Evolutionary conservation across 2,888 invertebrate species (phyloP).

Genomic region (Polymixis lichenea): DNA sequence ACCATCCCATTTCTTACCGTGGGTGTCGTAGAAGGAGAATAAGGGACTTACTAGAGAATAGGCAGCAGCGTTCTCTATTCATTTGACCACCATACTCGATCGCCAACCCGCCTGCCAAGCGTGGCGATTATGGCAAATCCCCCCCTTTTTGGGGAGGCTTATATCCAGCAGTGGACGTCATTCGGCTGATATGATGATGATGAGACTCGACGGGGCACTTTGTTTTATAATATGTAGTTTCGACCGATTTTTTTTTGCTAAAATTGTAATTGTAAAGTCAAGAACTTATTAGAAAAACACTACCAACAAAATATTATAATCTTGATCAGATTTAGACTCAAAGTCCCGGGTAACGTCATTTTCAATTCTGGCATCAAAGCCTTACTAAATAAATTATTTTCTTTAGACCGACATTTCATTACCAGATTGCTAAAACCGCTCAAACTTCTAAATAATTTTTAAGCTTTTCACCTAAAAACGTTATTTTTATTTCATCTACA

Average conservation of each 20-base stretch:
- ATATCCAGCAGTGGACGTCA: too few species aligned
- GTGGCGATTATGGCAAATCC: too few species aligned
- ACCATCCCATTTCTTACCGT: too few species aligned
- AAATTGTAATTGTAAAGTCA: neutral
- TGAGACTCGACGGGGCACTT: too few species aligned
- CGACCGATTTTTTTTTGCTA: neutral
- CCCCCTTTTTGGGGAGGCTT: too few species aligned
- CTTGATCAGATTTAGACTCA: neutral
- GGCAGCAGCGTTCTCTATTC: too few species aligned
- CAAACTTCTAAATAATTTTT: constrained; percentile 58
- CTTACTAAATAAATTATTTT: constrained; percentile 34
- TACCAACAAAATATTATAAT: constrained; percentile 17
- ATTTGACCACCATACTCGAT: too few species aligned
- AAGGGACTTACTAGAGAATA: too few species aligned
- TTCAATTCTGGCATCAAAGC: constrained; percentile 30
- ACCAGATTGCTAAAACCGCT: constrained; percentile 28
- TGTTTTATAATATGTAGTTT: too few species aligned
- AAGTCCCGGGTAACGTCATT: constrained; percentile 12
- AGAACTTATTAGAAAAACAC: neutral
- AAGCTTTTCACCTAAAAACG: constrained; percentile 39
- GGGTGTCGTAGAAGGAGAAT: too few species aligned
- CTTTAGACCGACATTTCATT: constrained; percentile 31
- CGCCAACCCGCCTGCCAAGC: too few species aligned
- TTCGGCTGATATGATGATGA: too few species aligned
- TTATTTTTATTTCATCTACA: constrained; percentile 54